These are phyloP conservation scores for Pseudopleuronectes americanus DNA, from an alignment of 2,797 vertebrate species.

Conservation along the genomic window DNA sequence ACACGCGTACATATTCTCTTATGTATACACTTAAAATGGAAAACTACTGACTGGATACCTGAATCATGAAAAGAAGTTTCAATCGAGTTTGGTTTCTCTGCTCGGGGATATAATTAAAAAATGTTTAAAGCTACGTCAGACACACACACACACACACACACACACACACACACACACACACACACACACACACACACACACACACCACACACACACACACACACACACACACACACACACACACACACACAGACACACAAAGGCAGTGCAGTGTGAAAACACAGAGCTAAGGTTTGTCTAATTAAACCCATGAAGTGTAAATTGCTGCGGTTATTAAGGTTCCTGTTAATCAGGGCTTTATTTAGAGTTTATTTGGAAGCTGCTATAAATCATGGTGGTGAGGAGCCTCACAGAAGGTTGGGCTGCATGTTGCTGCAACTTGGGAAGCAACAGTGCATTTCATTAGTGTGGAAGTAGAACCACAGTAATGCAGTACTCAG, in stretches of 20 bases:
- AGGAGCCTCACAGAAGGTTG: background rate
- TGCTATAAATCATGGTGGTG: slow-evolving; percentile 6
- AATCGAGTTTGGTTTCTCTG: slow-evolving; percentile 35
- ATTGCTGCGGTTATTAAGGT: slow-evolving; percentile 43
- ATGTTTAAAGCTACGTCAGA: slow-evolving; percentile 32
- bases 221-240: slow-evolving; percentile 3
- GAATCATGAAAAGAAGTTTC: slow-evolving; percentile 60
- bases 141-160: background rate
- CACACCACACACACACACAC: slow-evolving; percentile 4
- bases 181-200: slow-evolving; percentile 2
- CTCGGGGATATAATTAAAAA: slow-evolving; percentile 51
- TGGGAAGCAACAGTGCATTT: background rate
- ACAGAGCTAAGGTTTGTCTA: slow-evolving; percentile 33
- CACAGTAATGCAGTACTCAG: background rate
- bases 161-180: slow-evolving; percentile 13
- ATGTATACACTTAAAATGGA: slow-evolving; percentile 73
- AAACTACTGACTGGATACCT: slow-evolving; percentile 52
- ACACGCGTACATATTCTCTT: slow-evolving; percentile 69
- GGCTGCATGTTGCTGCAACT: slow-evolving; percentile 1
- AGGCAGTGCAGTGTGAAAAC: slow-evolving; percentile 39
- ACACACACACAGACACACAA: slow-evolving; percentile 12
- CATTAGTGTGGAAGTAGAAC: background rate
- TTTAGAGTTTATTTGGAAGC: slow-evolving; percentile 46
- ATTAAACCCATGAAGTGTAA: slow-evolving; percentile 43
- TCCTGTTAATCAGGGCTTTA: slow-evolving; percentile 53